Base-by-base conservation (phyloP, 2,113 vertebrate species). In the Labrus mixtus region DNA sequence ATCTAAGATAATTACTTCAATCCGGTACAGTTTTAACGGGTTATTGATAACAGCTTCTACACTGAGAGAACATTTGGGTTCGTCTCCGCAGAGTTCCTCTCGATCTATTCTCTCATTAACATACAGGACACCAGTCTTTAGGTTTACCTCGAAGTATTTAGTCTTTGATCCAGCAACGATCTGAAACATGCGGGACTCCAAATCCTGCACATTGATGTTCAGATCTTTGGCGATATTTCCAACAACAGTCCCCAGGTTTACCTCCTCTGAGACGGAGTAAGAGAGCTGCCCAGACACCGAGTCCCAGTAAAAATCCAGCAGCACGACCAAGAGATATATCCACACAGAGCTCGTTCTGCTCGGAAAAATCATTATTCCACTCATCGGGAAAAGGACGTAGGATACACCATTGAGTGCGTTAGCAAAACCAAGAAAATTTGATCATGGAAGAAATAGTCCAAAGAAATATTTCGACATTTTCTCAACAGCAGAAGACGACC, bases 141-240 rank as follows among this genome's bases (percentile, higher is more conserved):
- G 48, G 58, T 93, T 91, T 70, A 92, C 81, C 41, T 91, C 84
- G 25, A 93, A 88, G 64, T 92, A 90, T 81, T 90, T 92, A 2
- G 6, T 87, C 48, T 87, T 82, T 16, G 81, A 79, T 65, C 88
- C 87, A 3, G 83, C 51, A 51, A 92, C 90, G 22, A 93, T 75
- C 66, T 87, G 87, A 85, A 92, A 88, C 66, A 68, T 83, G n/a
- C 90, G 89, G 1, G 89, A 20, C 22, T 90, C 86, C 57, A 92
- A 69, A n/a, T 93, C 89, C 13, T 83, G 79, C 0, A 87, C 61
- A 57, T 78, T 85, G 1, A 92, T 22, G 48, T 68, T 88, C 0
- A 93, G 66, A 85, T 93, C 92, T 72, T 87, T 92, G 0, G 91
- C 87, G 58, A 93, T 68, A 71, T 92, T 92, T 72, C 90, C 92